Evolutionary conservation across 2,888 invertebrate genomes (phyloP).

Genomic region (Cephus pulcher): DNA sequence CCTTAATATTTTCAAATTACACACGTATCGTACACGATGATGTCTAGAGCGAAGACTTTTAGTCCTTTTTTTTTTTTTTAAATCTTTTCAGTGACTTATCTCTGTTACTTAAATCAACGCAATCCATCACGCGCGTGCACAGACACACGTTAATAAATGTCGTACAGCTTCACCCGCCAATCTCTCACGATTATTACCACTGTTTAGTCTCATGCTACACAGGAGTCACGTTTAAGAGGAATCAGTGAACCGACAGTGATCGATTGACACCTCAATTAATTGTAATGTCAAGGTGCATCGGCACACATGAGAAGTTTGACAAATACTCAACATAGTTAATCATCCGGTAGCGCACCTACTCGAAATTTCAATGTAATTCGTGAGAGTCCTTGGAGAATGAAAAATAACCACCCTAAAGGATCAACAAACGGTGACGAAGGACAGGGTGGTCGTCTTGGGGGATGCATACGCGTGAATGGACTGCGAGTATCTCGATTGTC

Average conservation of each 20-base stretch:
- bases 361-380: not conserved
- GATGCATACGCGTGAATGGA: constrained; percentile 59
- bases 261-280: not conserved
- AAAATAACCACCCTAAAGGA: constrained; percentile 19
- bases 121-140: not conserved
- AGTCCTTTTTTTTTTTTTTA: not conserved
- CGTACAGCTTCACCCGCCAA: not conserved
- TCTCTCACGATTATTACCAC: not conserved
- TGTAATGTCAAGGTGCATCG: not conserved
- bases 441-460: constrained; percentile 54
- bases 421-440: constrained; percentile 61
- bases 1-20: not conserved
- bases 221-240: no score
- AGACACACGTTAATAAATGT: not conserved
- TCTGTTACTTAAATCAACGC: not conserved
- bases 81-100: not conserved
- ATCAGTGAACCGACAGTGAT: no score
- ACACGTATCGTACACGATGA: not conserved
- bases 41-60: not conserved
- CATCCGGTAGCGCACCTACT: not conserved
- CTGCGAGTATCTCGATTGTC: constrained; percentile 59
- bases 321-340: not conserved
- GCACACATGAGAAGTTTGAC: not conserved
- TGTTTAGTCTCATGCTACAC: not conserved
- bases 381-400: not conserved